Conservation (phyloP, 2,888 invertebrate genomes). For the Caenorhabditis doughertyi region DNA sequence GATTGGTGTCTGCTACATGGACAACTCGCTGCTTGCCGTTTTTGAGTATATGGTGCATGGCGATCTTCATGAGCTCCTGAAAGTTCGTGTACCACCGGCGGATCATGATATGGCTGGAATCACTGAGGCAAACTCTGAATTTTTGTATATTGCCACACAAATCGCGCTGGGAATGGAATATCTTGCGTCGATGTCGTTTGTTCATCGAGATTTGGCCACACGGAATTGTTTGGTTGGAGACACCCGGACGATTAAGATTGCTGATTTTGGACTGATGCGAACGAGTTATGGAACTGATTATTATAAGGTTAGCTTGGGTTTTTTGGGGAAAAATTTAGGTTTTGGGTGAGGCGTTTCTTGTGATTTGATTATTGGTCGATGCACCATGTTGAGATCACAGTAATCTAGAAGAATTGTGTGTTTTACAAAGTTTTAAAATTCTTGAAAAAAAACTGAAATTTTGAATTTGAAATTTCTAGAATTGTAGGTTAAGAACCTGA, state of each 20-base stretch:
- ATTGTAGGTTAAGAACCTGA: too few relatives aligned
- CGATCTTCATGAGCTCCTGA: conserved; percentile 96
- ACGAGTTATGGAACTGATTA: conserved; percentile 93
- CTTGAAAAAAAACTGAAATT: too few relatives aligned
- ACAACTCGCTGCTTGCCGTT: conserved; percentile 61
- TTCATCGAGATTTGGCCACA: conserved; percentile 96
- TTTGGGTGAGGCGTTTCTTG: too few relatives aligned
- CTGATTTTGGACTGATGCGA: conserved; percentile 95
- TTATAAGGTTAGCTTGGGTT: conserved; percentile 89
- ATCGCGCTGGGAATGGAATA: conserved; percentile 88
- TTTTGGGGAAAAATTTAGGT: not conserved
- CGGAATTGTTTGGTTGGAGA: conserved; percentile 97
- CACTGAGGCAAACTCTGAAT: conserved; percentile 86
- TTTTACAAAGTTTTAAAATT: too few relatives aligned
- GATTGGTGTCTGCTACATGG: conserved; percentile 84
- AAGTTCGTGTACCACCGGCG: conserved; percentile 91
- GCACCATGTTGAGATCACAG: too few relatives aligned
- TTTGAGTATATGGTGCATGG: conserved; percentile 86
- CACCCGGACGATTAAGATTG: conserved; percentile 92
- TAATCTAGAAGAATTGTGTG: too few relatives aligned
- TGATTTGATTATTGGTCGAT: too few relatives aligned
- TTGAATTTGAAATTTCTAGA: too few relatives aligned
- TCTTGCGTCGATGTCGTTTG: conserved; percentile 90
- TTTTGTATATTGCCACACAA: conserved; percentile 90
- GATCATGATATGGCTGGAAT: conserved; percentile 86